phyloP scores from a whole-genome alignment of 2,113 vertebrate species.

The Arvicanthis niloticus region DNA sequence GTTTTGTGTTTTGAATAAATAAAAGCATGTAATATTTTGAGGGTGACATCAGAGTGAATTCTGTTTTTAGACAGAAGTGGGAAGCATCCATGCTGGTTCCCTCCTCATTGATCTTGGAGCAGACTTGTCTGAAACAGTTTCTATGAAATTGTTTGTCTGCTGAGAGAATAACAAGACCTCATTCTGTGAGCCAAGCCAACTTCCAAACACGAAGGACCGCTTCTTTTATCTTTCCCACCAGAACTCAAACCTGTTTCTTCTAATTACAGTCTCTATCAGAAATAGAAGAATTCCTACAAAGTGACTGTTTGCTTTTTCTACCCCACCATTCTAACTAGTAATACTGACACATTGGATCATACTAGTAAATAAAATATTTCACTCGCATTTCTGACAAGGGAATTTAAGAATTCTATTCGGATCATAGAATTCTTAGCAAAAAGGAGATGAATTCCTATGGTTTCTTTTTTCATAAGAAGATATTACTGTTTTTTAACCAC shows the following conservation, averaged over 20 bases:
- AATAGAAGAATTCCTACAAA: not conserved
- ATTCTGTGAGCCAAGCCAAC: not conserved
- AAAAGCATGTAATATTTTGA: not conserved
- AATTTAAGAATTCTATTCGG: conserved; percentile 35
- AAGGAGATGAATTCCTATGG: conserved; percentile 49
- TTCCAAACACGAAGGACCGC: not conserved
- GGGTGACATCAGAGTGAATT: not conserved
- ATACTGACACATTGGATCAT: not conserved
- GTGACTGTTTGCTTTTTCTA: not conserved
- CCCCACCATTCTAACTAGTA: not conserved
- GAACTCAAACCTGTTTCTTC: conserved; percentile 25
- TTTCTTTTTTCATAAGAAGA: conserved; percentile 33
- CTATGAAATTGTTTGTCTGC: not conserved
- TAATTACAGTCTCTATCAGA: not conserved
- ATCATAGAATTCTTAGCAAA: conserved; percentile 49
- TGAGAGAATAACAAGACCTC: not conserved
- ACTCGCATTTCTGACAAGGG: not conserved
- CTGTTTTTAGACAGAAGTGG: conserved; percentile 17
- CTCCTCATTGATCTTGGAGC: not conserved
- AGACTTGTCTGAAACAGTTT: conserved; percentile 27
- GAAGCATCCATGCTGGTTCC: not conserved
- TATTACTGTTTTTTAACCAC: conserved; percentile 26
- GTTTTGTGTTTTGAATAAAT: not conserved
- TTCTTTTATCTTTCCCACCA: conserved; percentile 5
- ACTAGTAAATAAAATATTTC: conserved; percentile 44